A percentile compares a stretch with the other conserved stretches of the same genome.
Evolutionary conservation across 2,888 invertebrate species (phyloP).

Genomic region (Balanococcus diminutus): DNA sequence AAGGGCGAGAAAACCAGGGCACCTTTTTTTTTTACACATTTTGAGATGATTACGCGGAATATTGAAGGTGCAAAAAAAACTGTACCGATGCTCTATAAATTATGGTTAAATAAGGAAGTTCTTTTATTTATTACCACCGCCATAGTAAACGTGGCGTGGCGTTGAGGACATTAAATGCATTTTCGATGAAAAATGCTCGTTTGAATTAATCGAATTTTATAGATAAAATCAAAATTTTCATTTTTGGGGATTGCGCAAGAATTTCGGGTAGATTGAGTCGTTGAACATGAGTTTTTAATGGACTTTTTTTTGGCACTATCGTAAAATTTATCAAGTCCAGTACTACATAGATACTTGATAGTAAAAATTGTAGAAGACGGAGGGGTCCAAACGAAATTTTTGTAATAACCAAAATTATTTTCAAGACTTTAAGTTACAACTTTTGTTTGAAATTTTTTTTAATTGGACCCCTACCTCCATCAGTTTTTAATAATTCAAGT

Average conservation of each 20-base stretch:
- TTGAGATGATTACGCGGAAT: conserved; percentile 35
- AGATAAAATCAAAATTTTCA: neutral
- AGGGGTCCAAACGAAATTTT: too few relatives aligned
- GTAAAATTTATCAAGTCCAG: too few relatives aligned
- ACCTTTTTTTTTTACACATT: conserved; percentile 8
- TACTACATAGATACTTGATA: too few relatives aligned
- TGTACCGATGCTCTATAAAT: conserved; percentile 12
- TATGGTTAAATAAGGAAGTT: conserved; percentile 36
- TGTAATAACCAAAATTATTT: too few relatives aligned
- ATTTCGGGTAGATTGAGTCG: neutral
- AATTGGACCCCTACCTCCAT: too few relatives aligned
- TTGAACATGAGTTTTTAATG: neutral
- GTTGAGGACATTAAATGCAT: neutral
- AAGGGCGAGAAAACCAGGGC: neutral
- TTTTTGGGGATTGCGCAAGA: neutral
- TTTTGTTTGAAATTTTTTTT: too few relatives aligned
- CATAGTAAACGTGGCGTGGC: conserved; percentile 5
- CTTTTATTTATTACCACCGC: conserved; percentile 21
- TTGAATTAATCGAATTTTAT: conserved; percentile 14
- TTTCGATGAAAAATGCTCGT: neutral
- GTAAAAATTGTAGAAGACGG: too few relatives aligned
- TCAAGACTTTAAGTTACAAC: too few relatives aligned
- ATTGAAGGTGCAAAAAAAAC: conserved; percentile 29
- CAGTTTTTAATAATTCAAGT: too few relatives aligned
- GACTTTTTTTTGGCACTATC: too few relatives aligned